Base-by-base conservation (phyloP, 2,888 invertebrate genomes). In the Cataglyphis rosenhaueri region DNA sequence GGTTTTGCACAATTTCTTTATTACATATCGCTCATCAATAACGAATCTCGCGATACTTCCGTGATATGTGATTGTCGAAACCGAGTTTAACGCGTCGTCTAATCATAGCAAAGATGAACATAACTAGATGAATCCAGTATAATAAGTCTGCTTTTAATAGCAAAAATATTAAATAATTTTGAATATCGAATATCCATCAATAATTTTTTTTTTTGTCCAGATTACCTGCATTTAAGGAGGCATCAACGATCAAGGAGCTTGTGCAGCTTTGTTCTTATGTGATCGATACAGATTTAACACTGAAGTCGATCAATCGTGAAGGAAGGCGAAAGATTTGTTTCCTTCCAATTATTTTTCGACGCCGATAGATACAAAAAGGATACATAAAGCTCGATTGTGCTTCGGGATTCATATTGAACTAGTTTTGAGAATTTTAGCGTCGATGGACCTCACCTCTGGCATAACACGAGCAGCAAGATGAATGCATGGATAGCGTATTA, bases 381-480 rank as follows among this genome's bases (percentile, higher is more conserved):
- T 12, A 9, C 3, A 52, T 35, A 32, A 29, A 65, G 65, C 35
- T 15, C 73, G 79, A 82, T 52, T 52, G 9, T 70, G 25, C 66
- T 25, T 71, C 41, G 64, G 29, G 68, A 52, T 57, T 64, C 71
- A 38, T 44, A 61, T 79, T 65, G 70, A 76, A 79, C 65, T 71
- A 83, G 55, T 78, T 88, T 81, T 59, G 79, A 71, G 82, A 86
- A 81, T 81, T 64, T 81, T 75, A 59, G 83, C 85, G 8, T 52
- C 48, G 71, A 76, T 85, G 83, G 87, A 87, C 70, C 89, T 92
- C 87, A 91, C 91, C 92, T 91, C 88, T 92, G 91, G 88, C 91
- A 91, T 91, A 92, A 92, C 92, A 92, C 91, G 91, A 92, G 91
- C 90, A 91, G 82, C 82, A 83, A 90, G 87, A 91, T 92, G 85